Base-by-base conservation (phyloP, 2,888 invertebrate species). In the Scrobipalpa atriplicella region DNA sequence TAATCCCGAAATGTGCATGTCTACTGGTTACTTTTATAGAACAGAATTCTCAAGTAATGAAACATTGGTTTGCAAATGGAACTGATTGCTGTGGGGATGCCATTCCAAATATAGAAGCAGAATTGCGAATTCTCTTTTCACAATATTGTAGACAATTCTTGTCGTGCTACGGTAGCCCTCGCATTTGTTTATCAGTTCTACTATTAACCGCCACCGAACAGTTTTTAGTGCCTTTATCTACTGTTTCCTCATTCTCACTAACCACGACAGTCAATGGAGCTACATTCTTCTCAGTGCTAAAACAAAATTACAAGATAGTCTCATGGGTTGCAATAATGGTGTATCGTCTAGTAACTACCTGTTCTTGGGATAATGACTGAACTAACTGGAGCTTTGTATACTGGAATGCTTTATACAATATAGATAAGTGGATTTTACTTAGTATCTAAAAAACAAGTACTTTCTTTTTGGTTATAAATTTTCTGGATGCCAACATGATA, bases 311-410 rank as follows among this genome's bases (percentile, higher is more conserved):
- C 80, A 78, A 76, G 77, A 77, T 71, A 72, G 69, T 69, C 74
- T 70, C 66, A 64, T 66, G 70, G 72, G 19, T 21, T 58, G 72
- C 74, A 75, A 75, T 80, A 81, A 79, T 76, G 73, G 77, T 72
- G 71, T 76, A 74, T 74, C 73, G 70, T 58, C 58, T 58, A 58
- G 69, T 69, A 69, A 79, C 84, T 89, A 87, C 86, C 84, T 84
- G 85, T 84, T 84, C 79, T 78, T 71, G 72, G 81, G 78, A 81
- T 89, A 90, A 89, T 89, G 85, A 87, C 83, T 81, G 75, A 75
- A 70, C 79, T 84, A 85, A 87, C 84, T 83, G 80, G 83, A 79
- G 80, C 80, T 85, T 82, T 82, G 81, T 80, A 77, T 73, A 13
- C 19, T 36, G 47, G 62, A 41, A 63, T 51, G 38, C 38, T 51